Percentiles rank a stretch among this genome's conserved stretches.
Evolutionary conservation across 2,113 vertebrate species (phyloP).

Genomic region (Isichthys henryi): DNA sequence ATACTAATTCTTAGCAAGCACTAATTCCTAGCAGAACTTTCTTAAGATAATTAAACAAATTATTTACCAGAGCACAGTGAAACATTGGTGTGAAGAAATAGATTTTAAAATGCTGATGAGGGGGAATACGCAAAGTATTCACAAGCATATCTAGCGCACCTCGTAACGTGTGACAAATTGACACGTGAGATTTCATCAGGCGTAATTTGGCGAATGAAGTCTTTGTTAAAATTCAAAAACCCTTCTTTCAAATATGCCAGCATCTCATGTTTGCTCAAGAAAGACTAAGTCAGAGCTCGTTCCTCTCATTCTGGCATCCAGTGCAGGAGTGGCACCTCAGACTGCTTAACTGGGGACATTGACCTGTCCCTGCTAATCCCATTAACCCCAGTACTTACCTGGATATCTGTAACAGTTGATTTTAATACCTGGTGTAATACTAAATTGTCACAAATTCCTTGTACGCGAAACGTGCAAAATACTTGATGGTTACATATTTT

Average conservation of each 20-base stretch:
- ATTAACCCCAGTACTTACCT: neutral
- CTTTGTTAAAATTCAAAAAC: neutral
- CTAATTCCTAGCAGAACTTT: conserved; percentile 21
- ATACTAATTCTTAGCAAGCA: conserved; percentile 17
- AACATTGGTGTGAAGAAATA: neutral
- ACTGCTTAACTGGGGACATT: neutral
- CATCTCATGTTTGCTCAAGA: neutral
- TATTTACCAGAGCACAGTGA: conserved; percentile 14
- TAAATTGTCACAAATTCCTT: neutral
- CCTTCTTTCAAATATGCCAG: neutral
- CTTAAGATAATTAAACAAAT: conserved; percentile 20
- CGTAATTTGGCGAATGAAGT: neutral
- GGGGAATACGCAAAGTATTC: neutral
- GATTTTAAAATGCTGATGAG: neutral
- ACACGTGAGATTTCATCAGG: neutral
- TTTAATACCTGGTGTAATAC: neutral
- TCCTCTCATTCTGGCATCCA: neutral
- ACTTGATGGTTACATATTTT: neutral
- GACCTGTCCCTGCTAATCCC: neutral
- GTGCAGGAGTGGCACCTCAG: neutral
- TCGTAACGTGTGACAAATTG: conserved; percentile 3
- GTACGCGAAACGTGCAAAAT: no score
- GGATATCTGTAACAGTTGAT: neutral
- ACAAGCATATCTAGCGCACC: neutral
- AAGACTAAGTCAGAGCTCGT: neutral